Evolutionary conservation across 2,888 invertebrate species (phyloP).

Genomic region (Isotomurus palustris): DNA sequence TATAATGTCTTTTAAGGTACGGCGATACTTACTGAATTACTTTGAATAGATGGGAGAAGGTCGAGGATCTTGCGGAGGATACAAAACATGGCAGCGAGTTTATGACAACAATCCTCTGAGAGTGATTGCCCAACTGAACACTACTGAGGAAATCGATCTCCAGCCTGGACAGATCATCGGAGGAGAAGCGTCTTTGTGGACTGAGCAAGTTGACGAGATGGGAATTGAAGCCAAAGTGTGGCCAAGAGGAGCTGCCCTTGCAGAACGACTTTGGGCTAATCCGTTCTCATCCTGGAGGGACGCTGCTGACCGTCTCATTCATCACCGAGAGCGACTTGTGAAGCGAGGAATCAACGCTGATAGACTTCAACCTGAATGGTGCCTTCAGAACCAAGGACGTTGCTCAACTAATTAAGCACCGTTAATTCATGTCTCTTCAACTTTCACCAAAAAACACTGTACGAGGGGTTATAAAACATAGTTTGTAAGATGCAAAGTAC

Average conservation of each 20-base stretch:
- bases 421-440: background rate
- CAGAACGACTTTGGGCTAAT: slow-evolving; percentile 77
- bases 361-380: slow-evolving; percentile 77
- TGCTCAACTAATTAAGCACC: slow-evolving; percentile 45
- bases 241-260: slow-evolving; percentile 79
- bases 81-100: slow-evolving; percentile 82
- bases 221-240: slow-evolving; percentile 69
- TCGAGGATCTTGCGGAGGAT: slow-evolving; percentile 86
- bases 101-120: slow-evolving; percentile 54
- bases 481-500: too few relatives aligned
- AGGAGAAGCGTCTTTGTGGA: slow-evolving; percentile 79
- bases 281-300: slow-evolving; percentile 62
- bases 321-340: slow-evolving; percentile 68
- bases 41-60: slow-evolving; percentile 56
- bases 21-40: background rate
- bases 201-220: slow-evolving; percentile 65
- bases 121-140: slow-evolving; percentile 47
- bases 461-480: slow-evolving; percentile 19
- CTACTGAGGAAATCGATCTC: slow-evolving; percentile 43
- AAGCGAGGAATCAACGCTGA: slow-evolving; percentile 67
- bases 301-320: slow-evolving; percentile 68
- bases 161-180: slow-evolving; percentile 56
- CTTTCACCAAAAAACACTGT: slow-evolving; percentile 6
- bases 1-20: background rate
- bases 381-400: slow-evolving; percentile 63